Evolutionary conservation across 2,113 vertebrate genomes (phyloP).

Genomic region (Orcinus orca): DNA sequence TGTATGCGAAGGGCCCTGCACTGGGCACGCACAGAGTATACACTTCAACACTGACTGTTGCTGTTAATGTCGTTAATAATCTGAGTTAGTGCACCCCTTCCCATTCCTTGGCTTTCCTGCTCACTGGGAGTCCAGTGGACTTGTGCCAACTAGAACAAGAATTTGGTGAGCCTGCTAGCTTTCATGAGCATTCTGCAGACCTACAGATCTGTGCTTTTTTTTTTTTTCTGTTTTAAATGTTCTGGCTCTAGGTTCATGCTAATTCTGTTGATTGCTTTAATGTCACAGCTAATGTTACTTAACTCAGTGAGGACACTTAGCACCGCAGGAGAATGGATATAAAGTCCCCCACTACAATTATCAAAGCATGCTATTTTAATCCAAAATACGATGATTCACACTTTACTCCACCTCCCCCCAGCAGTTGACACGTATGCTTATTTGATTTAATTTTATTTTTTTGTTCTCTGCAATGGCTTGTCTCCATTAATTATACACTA

Average conservation of each 20-base stretch:
- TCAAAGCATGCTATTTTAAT: conserved; percentile 23
- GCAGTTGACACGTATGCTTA: neutral
- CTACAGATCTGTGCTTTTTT: neutral
- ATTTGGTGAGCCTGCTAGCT: neutral
- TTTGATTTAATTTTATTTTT: conserved; percentile 54
- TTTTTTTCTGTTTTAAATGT: neutral
- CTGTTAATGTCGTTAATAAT: neutral
- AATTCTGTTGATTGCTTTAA: neutral
- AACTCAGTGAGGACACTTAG: conserved; percentile 2
- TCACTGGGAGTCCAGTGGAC: neutral
- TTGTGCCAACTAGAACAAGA: neutral
- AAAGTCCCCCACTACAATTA: neutral
- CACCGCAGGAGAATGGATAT: neutral
- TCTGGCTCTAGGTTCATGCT: neutral
- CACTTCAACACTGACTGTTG: neutral
- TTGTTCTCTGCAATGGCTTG: conserved; percentile 33
- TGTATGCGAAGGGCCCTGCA: neutral
- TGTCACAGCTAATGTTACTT: conserved; percentile 4
- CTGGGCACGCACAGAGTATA: rapidly evolving
- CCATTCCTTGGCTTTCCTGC: neutral
- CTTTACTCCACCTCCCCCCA: neutral
- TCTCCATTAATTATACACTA: conserved; percentile 55
- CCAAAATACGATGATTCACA: conserved; percentile 38
- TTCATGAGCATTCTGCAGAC: neutral
- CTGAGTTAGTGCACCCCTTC: neutral